Conservation (phyloP, 35 echinoderm and acorn worm species). For the Eucidaris tribuloides region DNA sequence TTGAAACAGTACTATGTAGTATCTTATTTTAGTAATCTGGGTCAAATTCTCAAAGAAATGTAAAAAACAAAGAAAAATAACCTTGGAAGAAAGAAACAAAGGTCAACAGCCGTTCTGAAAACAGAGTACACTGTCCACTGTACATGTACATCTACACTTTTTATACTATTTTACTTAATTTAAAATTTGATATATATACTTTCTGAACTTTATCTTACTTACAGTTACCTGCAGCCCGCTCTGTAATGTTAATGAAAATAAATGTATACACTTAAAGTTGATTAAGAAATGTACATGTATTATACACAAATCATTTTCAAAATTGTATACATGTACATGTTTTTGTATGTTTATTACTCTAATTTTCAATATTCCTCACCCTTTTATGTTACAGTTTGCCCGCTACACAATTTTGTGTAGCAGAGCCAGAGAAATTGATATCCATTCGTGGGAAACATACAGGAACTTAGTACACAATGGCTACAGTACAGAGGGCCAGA, state of each 20-base stretch:
- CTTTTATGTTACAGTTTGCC: neutral
- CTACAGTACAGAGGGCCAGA: slow-evolving; percentile 43
- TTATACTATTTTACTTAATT: neutral
- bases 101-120: no score
- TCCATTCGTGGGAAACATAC: neutral
- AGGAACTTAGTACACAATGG: slow-evolving; percentile 10
- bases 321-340: neutral
- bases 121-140: no score
- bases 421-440: neutral
- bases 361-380: neutral
- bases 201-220: neutral
- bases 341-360: neutral
- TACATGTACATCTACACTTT: no score
- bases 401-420: neutral
- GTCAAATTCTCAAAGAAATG: no score
- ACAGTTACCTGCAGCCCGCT: neutral
- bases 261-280: no score
- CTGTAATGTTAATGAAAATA: no score
- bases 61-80: no score
- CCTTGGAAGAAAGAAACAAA: no score
- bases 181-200: neutral
- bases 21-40: no score
- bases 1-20: no score
- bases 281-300: no score
- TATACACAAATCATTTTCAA: neutral